Base-by-base conservation (phyloP, 1,140 invertebrate genomes). In the Theocolax elegans region DNA sequence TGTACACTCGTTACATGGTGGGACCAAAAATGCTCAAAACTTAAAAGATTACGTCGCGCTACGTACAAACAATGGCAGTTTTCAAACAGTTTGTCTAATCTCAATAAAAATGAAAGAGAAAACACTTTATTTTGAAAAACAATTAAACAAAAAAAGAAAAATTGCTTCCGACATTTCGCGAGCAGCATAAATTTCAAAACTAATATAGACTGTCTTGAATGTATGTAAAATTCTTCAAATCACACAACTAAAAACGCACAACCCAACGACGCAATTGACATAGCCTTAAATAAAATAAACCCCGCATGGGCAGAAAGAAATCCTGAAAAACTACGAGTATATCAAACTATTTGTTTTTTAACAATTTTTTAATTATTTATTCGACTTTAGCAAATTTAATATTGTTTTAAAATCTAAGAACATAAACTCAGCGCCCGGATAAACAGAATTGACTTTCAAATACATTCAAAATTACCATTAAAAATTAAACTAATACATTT, bases 131-230 rank as follows among this genome's bases (percentile, higher is more conserved):
- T 12, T 2, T 48, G 13, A 46, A 46, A 48, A 48, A 19, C 2
- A 10, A 27, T 66, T 9, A 53, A 49, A 27, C 59, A n/a, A 21
- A 69, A 68, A n/a, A 42, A 60, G 25, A 59, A 67, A 48, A 17
- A 40, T 13, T 42, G 21, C 13, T 27, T 42, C n/a, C 40, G 29
- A 38, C 25, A 21, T 10, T 54, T 64, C 23, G 59, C 40, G 15
- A 4, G 27, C 53, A 64, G 40, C 40, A 46, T 58, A 48, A n/a
- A 49, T 65, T 42, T 53, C 49, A 15, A 31, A 27, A 31, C 2
- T 56, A 25, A 63, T 42, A 59, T 15, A 3, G 12, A 4, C 9
- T 48, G 27, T 31, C 21, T 62, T 42, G 42, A n/a, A n/a, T n/a
- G n/a, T n/a, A n/a, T n/a, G n/a, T n/a, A n/a, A n/a, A n/a, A n/a